These are phyloP conservation scores for Meteorus colon DNA, from an alignment of 2,888 invertebrate species.

Conservation along the genomic window DNA sequence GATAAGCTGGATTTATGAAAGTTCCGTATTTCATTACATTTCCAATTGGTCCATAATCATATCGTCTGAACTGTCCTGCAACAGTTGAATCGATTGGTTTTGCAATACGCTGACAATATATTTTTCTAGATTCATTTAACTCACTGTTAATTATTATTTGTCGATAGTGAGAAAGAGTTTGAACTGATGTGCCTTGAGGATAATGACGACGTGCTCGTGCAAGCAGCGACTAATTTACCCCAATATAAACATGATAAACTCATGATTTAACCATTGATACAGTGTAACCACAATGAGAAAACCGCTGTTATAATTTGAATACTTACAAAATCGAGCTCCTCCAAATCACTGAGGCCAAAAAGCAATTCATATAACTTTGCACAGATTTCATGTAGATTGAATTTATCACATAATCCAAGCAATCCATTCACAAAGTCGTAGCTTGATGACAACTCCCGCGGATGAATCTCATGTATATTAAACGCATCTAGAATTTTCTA, in stretches of 20 bases:
- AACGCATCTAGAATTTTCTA: conserved; percentile 59
- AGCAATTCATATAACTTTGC: conserved; percentile 54
- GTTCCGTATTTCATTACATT: conserved; percentile 56
- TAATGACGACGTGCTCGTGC: conserved; percentile 59
- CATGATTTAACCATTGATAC: no score
- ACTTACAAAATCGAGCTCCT: conserved; percentile 59
- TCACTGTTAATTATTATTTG: conserved; percentile 63
- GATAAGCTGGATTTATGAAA: conserved; percentile 62
- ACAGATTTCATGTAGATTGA: conserved; percentile 56
- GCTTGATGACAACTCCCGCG: conserved; percentile 52
- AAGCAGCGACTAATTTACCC: conserved; percentile 53
- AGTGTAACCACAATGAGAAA: neutral
- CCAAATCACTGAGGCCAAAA: conserved; percentile 58
- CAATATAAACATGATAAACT: conserved; percentile 13
- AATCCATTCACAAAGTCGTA: neutral
- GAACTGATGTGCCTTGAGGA: conserved; percentile 64
- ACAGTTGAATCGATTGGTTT: neutral
- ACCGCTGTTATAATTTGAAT: conserved; percentile 35
- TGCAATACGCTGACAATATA: neutral
- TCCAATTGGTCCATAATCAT: conserved; percentile 55
- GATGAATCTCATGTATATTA: conserved; percentile 59
- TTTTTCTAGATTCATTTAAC: conserved; percentile 21
- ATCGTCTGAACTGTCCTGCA: conserved; percentile 57
- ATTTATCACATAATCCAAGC: conserved; percentile 54
- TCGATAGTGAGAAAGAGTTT: conserved; percentile 61